phyloP scores from a whole-genome alignment of 2,797 vertebrate species.

The Decapterus maruadsi region DNA sequence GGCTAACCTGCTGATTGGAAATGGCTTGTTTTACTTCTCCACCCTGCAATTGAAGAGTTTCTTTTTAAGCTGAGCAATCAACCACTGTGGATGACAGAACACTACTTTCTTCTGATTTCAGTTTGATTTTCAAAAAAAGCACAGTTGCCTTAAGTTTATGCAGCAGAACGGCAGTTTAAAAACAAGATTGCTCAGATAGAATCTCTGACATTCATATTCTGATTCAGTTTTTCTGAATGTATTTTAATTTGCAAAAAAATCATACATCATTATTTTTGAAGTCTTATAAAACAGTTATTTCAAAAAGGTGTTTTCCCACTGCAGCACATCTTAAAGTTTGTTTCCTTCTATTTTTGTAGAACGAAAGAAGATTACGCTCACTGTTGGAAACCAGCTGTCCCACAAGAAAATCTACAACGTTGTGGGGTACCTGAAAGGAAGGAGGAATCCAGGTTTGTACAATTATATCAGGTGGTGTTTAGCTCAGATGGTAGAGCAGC shows the following conservation, averaged over 20 bases:
- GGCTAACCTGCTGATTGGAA: not conserved
- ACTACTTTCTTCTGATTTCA: not conserved
- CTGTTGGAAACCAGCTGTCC: conserved; percentile 84
- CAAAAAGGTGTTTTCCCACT: not conserved
- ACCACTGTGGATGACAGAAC: not conserved
- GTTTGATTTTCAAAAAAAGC: not conserved
- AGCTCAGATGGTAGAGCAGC: too few species aligned
- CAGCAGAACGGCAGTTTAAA: not conserved
- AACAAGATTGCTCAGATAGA: not conserved
- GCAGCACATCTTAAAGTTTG: not conserved
- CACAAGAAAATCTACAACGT: conserved; percentile 91
- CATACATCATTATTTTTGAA: not conserved
- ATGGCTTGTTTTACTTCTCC: not conserved
- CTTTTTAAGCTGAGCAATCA: not conserved
- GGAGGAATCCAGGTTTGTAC: conserved; percentile 88
- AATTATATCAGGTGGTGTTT: not conserved
- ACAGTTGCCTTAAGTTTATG: not conserved
- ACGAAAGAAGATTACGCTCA: conserved; percentile 85
- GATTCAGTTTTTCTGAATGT: not conserved
- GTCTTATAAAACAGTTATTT: not conserved
- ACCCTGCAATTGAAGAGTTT: not conserved
- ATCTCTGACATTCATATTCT: not conserved
- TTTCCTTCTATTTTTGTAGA: conserved; percentile 73
- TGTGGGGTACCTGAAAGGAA: conserved; percentile 91
- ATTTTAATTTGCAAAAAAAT: not conserved